Evolutionary conservation across 1,140 invertebrate genomes (phyloP).

Genomic region (Grapholita molesta): DNA sequence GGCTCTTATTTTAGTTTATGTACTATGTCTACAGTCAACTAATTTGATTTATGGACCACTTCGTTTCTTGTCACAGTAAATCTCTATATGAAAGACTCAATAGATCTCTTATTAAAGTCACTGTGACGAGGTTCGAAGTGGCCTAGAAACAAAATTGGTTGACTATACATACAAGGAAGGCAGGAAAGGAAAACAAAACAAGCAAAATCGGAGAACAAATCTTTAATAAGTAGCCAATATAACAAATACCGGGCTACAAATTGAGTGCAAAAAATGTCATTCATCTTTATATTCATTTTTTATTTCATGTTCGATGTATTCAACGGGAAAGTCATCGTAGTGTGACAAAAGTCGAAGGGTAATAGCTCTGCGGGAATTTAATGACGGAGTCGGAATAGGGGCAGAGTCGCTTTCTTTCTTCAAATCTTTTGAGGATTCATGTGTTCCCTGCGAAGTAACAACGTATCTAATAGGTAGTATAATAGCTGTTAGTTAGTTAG

Average conservation of each 20-base stretch:
- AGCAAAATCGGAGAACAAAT: neutral
- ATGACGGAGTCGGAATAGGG: neutral
- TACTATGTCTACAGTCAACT: too few relatives aligned
- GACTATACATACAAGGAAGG: too few relatives aligned
- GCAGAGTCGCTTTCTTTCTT: neutral
- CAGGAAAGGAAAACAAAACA: too few relatives aligned
- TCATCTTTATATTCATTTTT: neutral
- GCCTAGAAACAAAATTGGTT: too few relatives aligned
- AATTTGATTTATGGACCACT: too few relatives aligned
- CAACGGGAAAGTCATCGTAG: neutral
- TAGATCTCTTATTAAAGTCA: too few relatives aligned
- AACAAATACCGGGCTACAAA: neutral
- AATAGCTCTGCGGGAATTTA: neutral
- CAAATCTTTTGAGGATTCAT: neutral
- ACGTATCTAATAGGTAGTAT: too few relatives aligned
- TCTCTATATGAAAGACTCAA: too few relatives aligned
- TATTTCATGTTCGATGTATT: neutral
- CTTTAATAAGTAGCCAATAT: neutral
- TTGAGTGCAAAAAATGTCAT: neutral
- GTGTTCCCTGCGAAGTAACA: neutral
- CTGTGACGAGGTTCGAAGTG: too few relatives aligned
- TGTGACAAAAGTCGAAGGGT: neutral
- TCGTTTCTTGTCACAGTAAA: too few relatives aligned
- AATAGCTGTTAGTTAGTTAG: too few relatives aligned
- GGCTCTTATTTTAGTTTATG: too few relatives aligned